Conservation (phyloP, 2,797 vertebrate genomes). For the Melanotaenia pygmaea region DNA sequence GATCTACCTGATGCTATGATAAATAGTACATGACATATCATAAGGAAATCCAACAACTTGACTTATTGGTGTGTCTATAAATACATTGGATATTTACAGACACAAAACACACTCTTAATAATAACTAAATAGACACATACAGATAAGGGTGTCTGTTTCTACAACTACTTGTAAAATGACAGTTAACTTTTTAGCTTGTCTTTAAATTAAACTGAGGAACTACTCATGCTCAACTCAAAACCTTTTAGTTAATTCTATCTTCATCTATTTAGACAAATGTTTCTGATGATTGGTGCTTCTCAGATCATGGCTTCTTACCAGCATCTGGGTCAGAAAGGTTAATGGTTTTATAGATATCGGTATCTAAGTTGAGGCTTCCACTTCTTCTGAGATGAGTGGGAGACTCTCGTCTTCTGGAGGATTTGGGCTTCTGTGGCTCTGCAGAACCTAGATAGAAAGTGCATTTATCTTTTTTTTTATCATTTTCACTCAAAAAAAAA, state of each 20-base stretch:
- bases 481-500: background rate
- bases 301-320: slow-evolving; percentile 61
- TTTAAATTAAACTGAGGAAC: background rate
- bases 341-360: slow-evolving; percentile 82
- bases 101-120: background rate
- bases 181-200: no score
- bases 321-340: slow-evolving; percentile 65
- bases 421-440: slow-evolving; percentile 76
- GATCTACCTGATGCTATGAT: background rate
- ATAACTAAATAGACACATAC: background rate
- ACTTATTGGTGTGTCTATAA: no score
- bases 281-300: background rate
- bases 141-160: no score
- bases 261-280: background rate
- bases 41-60: background rate
- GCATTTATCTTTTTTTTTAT: background rate
- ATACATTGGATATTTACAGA: background rate
- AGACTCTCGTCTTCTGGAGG: slow-evolving; percentile 76
- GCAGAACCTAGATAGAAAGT: slow-evolving; percentile 54
- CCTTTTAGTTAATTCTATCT: background rate
- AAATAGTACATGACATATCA: background rate
- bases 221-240: background rate
- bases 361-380: slow-evolving; percentile 87
- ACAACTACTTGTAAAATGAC: no score
- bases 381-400: slow-evolving; percentile 79